These are phyloP conservation scores for Artemia sinica DNA, from an alignment of 2,888 invertebrate genomes.

Conservation along the genomic window DNA sequence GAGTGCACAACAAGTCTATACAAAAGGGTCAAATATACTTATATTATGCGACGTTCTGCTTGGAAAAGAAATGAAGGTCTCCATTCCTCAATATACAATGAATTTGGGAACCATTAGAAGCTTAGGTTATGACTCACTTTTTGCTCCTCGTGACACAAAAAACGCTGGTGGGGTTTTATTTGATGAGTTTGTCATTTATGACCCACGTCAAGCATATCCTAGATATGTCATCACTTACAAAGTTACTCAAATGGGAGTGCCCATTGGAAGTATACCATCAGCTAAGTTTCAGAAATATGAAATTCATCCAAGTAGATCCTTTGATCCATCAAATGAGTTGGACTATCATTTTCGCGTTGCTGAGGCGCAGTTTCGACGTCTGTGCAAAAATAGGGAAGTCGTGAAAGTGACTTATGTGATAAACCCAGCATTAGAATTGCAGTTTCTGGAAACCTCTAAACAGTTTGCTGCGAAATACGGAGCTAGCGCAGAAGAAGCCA, in stretches of 20 bases:
- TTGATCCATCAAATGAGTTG: slow-evolving; percentile 16
- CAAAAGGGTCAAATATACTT: slow-evolving; percentile 20
- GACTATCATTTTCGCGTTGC: slow-evolving; percentile 15
- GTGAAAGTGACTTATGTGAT: not conserved
- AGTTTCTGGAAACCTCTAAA: not conserved
- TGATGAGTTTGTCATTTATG: slow-evolving; percentile 20
- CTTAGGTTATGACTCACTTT: slow-evolving; percentile 15
- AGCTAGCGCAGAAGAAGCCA: not conserved
- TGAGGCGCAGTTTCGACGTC: slow-evolving; percentile 16
- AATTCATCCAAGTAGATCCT: not conserved
- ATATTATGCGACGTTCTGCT: slow-evolving; percentile 19
- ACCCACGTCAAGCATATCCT: slow-evolving; percentile 16
- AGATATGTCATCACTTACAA: slow-evolving; percentile 17
- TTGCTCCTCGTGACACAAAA: slow-evolving; percentile 18
- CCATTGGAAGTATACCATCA: not conserved
- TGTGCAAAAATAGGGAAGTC: not conserved
- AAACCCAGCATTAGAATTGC: not conserved
- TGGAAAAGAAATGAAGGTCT: not conserved
- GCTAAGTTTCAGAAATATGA: not conserved
- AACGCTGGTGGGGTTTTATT: slow-evolving; percentile 15
- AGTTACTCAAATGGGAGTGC: not conserved
- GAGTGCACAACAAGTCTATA: slow-evolving; percentile 19
- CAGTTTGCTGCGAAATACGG: not conserved
- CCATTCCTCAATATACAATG: not conserved
- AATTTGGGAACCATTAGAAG: slow-evolving; percentile 8